A percentile compares a stretch with the other conserved stretches of the same genome.
phyloP scores from a whole-genome alignment of 2,888 invertebrate species.

The Euspilapteryx auroguttella region DNA sequence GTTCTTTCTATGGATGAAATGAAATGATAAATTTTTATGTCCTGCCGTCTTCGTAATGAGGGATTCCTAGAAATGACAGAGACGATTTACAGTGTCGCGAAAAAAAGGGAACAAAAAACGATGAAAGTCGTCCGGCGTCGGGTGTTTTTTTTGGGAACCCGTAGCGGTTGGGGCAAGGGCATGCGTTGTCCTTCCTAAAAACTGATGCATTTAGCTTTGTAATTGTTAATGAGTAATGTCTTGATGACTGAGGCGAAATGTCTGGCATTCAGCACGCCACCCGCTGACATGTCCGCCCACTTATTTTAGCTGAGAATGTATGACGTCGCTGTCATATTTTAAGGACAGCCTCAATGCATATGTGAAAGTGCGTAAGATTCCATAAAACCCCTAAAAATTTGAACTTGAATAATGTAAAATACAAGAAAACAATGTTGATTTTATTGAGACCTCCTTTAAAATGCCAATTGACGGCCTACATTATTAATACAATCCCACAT shows the following conservation, averaged over 20 bases:
- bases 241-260: constrained; percentile 6
- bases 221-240: constrained; percentile 8
- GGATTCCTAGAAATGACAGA: constrained; percentile 29
- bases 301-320: neutral
- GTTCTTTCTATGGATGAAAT: constrained; percentile 5
- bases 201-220: constrained; percentile 9
- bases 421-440: too few species aligned
- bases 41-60: constrained; percentile 19
- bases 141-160: neutral
- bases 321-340: neutral
- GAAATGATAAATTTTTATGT: constrained; percentile 18
- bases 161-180: constrained; percentile 12
- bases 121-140: constrained; percentile 3
- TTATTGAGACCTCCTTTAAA: too few species aligned
- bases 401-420: too few species aligned
- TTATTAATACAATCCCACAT: neutral
- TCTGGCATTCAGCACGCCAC: constrained; percentile 2
- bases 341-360: neutral
- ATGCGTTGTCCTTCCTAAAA: constrained; percentile 11
- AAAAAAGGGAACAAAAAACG: constrained; percentile 16
- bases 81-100: constrained; percentile 17
- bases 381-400: too few species aligned
- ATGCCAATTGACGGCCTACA: too few species aligned
- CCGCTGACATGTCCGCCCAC: constrained; percentile 4
- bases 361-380: too few species aligned